Percentiles rank a stretch among this genome's conserved stretches.
Conservation (phyloP, 2,888 invertebrate species). For the Dynastes hyllus region DNA sequence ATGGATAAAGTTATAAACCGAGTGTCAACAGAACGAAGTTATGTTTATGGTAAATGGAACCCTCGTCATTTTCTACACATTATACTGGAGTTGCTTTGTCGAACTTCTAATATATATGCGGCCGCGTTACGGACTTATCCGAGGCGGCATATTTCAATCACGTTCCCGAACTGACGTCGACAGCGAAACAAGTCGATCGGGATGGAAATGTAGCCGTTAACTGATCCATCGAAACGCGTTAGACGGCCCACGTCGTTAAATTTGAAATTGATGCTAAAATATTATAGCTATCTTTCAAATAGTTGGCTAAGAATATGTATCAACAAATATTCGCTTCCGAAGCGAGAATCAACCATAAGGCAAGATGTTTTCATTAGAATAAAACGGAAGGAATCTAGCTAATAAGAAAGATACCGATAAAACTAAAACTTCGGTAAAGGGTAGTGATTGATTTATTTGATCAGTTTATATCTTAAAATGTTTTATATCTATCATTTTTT, state of each 20-base stretch:
- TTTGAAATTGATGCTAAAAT: conserved; percentile 26
- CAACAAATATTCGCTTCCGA: too few relatives aligned
- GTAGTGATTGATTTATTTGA: too few relatives aligned
- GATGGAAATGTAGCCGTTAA: conserved; percentile 17
- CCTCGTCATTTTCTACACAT: conserved; percentile 44
- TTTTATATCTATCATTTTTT: too few relatives aligned
- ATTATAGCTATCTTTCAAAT: conserved; percentile 18
- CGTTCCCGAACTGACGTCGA: conserved; percentile 17
- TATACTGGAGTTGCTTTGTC: conserved; percentile 21
- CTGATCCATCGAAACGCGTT: conserved; percentile 5
- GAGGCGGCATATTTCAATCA: conserved; percentile 43
- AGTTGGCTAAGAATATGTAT: not conserved
- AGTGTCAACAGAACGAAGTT: conserved; percentile 45
- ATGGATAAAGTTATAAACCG: conserved; percentile 48
- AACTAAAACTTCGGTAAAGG: too few relatives aligned
- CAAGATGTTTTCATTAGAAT: too few relatives aligned
- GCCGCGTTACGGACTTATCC: conserved; percentile 23
- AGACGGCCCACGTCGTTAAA: conserved; percentile 20
- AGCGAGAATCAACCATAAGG: too few relatives aligned
- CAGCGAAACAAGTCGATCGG: conserved; percentile 18
- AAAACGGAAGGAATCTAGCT: too few relatives aligned
- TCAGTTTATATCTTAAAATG: too few relatives aligned
- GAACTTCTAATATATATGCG: conserved; percentile 30
- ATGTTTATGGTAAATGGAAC: conserved; percentile 45
- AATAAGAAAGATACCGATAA: too few relatives aligned